Percentiles rank a stretch among this genome's conserved stretches.
Evolutionary conservation across 2,113 vertebrate species (phyloP).

Genomic region (Neolamprologus cancellatus): DNA sequence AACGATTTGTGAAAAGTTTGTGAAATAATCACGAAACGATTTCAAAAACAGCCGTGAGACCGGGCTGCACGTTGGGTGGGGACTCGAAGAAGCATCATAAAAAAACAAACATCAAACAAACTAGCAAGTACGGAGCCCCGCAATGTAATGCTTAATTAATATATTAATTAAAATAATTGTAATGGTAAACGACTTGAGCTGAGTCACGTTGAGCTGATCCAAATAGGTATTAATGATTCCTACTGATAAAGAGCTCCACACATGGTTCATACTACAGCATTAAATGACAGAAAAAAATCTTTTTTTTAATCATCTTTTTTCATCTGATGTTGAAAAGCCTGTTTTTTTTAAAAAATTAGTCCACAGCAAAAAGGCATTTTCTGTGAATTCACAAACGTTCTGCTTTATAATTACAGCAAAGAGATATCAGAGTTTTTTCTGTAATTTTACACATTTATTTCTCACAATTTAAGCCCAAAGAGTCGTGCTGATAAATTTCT

Average conservation of each 20-base stretch:
- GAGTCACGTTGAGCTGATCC: background rate
- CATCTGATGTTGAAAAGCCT: background rate
- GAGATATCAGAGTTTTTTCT: background rate
- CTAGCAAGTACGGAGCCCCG: background rate
- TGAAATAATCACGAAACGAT: background rate
- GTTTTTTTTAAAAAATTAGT: fast-evolving
- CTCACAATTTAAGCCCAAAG: background rate
- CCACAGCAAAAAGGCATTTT: fast-evolving
- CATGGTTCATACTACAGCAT: background rate
- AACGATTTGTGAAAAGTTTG: background rate
- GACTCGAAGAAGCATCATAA: background rate
- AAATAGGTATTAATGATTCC: background rate
- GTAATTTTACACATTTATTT: background rate
- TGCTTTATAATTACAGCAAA: background rate
- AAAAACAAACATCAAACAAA: background rate
- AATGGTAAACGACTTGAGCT: background rate
- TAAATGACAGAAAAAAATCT: background rate
- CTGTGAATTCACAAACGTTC: background rate
- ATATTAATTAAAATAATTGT: no score
- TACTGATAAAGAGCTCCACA: background rate
- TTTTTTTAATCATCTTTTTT: background rate
- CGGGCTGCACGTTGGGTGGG: background rate
- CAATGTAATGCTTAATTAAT: no score
- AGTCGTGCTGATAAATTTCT: background rate
- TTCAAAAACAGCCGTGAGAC: background rate